A percentile compares a stretch with the other conserved stretches of the same genome.
phyloP scores from a whole-genome alignment of 2,888 invertebrate species.

The Cerceris ruficornis region DNA sequence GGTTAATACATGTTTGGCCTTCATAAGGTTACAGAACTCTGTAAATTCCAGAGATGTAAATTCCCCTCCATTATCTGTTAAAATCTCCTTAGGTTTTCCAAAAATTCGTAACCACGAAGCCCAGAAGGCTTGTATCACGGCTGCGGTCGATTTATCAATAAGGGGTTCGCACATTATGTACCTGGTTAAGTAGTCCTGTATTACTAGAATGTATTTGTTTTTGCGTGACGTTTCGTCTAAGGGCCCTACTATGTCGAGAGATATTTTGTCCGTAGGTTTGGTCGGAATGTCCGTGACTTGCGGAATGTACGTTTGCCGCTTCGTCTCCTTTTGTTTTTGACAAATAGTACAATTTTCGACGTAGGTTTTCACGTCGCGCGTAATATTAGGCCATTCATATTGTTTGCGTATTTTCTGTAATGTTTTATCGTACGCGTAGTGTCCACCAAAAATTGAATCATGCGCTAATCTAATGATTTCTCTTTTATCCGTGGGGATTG shows the following conservation, averaged over 20 bases:
- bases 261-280: background rate
- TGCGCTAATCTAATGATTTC: background rate
- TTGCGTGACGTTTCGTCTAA: too few relatives aligned
- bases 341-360: background rate
- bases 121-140: too few relatives aligned
- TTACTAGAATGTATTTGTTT: too few relatives aligned
- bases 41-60: too few relatives aligned
- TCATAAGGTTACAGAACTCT: too few relatives aligned
- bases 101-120: too few relatives aligned
- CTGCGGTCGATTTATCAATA: background rate
- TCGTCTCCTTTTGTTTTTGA: background rate
- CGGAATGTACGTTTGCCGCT: background rate
- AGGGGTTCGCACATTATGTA: too few relatives aligned
- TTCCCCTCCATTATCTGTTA: too few relatives aligned
- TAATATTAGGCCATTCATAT: too few relatives aligned
- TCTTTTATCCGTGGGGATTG: background rate
- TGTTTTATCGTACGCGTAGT: constrained; percentile 5
- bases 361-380: constrained; percentile 3
- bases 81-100: too few relatives aligned
- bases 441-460: constrained; percentile 6
- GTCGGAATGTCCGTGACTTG: background rate
- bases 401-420: constrained; percentile 1
- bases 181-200: too few relatives aligned
- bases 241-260: background rate
- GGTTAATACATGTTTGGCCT: too few relatives aligned